Evolutionary conservation across 2,797 vertebrate genomes (phyloP).

Genomic region (Lepus oiostolus): DNA sequence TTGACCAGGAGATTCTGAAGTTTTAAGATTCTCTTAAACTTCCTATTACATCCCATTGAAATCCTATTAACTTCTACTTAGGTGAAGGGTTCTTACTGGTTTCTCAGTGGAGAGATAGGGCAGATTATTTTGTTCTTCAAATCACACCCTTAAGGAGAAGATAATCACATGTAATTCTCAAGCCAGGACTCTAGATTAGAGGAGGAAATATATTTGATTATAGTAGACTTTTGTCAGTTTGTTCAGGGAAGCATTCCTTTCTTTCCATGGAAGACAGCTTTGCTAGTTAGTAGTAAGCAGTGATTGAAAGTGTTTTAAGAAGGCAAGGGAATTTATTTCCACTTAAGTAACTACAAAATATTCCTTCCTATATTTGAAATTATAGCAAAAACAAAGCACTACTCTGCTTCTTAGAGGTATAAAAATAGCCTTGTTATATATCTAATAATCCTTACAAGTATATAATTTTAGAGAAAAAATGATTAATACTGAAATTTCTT

Average conservation of each 20-base stretch:
- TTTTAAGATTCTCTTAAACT: not conserved
- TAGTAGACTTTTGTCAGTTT: not conserved
- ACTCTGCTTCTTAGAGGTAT: not conserved
- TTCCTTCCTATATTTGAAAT: not conserved
- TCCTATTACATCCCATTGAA: not conserved
- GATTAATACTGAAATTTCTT: slow-evolving; percentile 1
- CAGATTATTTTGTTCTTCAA: slow-evolving; percentile 52
- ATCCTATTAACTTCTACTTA: not conserved
- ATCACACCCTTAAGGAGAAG: not conserved
- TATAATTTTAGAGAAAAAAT: not conserved
- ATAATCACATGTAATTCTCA: not conserved
- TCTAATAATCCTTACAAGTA: slow-evolving; percentile 22
- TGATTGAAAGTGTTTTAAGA: slow-evolving; percentile 20
- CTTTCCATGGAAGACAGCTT: not conserved
- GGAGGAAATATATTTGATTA: not conserved
- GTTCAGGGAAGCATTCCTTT: not conserved
- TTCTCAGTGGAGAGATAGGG: slow-evolving; percentile 15
- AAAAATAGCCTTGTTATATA: not conserved
- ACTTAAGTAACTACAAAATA: not conserved
- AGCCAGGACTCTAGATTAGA: not conserved
- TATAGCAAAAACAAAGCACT: not conserved
- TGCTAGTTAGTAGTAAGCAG: not conserved
- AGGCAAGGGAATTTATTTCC: not conserved
- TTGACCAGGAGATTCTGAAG: not conserved
- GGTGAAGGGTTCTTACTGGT: slow-evolving; percentile 1